Percentiles rank a stretch among this genome's conserved stretches.
Evolutionary conservation across 2,113 vertebrate species (phyloP).

Genomic region (Dunckerocampus dactyliophorus): DNA sequence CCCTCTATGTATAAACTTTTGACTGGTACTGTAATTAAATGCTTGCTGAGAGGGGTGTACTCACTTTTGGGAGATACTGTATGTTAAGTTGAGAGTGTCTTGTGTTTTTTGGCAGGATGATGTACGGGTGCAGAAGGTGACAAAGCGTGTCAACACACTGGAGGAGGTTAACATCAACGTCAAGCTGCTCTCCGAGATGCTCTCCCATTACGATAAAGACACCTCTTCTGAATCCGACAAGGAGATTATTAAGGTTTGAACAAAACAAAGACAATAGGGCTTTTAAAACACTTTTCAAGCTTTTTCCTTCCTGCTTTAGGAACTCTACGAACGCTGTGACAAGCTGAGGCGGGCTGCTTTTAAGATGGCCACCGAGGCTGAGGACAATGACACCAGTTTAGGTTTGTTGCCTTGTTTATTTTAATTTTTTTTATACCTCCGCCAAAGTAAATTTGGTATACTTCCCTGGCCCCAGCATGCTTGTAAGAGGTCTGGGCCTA

Average conservation of each 20-base stretch:
- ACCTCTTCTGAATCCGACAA: conserved; percentile 83
- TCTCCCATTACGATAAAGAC: conserved; percentile 86
- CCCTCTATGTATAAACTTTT: too few species aligned
- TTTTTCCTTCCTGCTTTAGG: conserved; percentile 67
- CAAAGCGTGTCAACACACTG: conserved; percentile 82
- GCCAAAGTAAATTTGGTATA: too few species aligned
- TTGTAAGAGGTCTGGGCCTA: too few species aligned
- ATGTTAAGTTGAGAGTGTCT: not conserved
- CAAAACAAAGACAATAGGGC: not conserved
- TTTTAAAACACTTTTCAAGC: not conserved
- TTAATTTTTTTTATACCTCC: not conserved
- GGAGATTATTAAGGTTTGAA: conserved; percentile 89
- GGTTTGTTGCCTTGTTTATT: conserved; percentile 65
- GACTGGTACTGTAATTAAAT: not conserved
- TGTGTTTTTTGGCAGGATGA: conserved; percentile 80
- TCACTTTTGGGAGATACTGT: too few species aligned
- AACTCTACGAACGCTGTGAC: conserved; percentile 91
- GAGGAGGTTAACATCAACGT: conserved; percentile 94
- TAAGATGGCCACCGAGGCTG: conserved; percentile 94
- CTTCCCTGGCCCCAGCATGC: too few species aligned
- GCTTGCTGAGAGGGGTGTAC: not conserved
- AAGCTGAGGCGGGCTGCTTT: conserved; percentile 86
- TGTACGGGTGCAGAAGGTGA: conserved; percentile 86
- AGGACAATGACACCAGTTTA: conserved; percentile 89
- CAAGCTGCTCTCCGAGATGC: conserved; percentile 91